Base-by-base conservation (phyloP, 2,113 vertebrate species). In the Ptychochromis oligacanthus region DNA sequence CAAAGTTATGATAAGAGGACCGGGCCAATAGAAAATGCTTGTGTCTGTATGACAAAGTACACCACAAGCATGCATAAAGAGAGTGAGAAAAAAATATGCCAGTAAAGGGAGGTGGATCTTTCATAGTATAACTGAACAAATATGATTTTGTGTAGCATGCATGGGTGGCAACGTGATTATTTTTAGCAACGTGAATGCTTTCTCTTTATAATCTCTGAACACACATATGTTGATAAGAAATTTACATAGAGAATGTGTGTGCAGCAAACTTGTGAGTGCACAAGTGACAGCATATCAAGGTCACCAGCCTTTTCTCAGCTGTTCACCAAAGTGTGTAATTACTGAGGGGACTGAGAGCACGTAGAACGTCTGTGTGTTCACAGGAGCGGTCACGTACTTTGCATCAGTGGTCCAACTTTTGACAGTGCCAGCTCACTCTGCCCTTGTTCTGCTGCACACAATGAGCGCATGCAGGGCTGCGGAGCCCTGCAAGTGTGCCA, bases 381-480 rank as follows among this genome's bases (percentile, higher is more conserved):
- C 92, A 83, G 86, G 57, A 59, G 24, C 15, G 6, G 89, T 93
- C 94, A 95, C 93, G 94, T 95, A 95, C 81, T 86, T 88, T 59
- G 88, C 87, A 81, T 77, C 60, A 64, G 58, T 59, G 84, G 56
- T 92, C 93, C 92, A 93, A 90, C 75, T 93, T 88, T 84, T 24
- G 13, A 18, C 49, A 62, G 65, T 84, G 88, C 90, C 87, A 85
- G 84, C 17, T 89, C 86, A 70, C 31, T 20, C 80, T 88, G 90
- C 38, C 86, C 87, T 86, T 26, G 80, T 90, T 93, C 82, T 36
- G 58, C 46, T 12, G 55, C 10, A 22, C 17, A 79, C 89, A 92
- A 90, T 81, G 56, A 60, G 52, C n/a, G 61, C 79, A 61, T 14
- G 75, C 62, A 31, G 43, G 43, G 18, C 77, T 10, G 76, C 59